phyloP scores from a whole-genome alignment of 1,140 invertebrate genomes.

The Drosophila littoralis region DNA sequence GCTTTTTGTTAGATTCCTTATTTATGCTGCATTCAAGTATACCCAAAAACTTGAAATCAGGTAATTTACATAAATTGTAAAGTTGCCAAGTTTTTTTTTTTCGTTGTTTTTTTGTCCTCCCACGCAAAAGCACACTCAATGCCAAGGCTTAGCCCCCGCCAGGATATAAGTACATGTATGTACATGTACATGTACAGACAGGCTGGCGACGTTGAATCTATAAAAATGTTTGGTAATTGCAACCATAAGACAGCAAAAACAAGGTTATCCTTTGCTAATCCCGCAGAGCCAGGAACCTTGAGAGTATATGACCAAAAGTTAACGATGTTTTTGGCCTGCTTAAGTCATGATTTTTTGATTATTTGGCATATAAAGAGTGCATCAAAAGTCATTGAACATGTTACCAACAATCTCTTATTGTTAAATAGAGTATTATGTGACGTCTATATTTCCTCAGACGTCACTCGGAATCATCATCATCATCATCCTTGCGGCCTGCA shows the following conservation, averaged over 20 bases:
- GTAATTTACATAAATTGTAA: constrained; percentile 57
- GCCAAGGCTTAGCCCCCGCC: constrained; percentile 10
- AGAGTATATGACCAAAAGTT: constrained; percentile 24
- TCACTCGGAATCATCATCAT: not conserved
- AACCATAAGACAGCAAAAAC: not conserved
- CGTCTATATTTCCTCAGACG: constrained; percentile 12
- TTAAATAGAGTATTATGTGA: not conserved
- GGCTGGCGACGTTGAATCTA: constrained; percentile 20
- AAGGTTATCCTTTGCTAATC: not conserved
- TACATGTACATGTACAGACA: constrained; percentile 13
- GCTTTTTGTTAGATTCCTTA: no score
- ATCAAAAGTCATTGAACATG: no score
- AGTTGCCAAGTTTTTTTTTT: constrained; percentile 38
- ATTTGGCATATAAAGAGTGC: no score
- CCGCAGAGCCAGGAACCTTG: constrained; percentile 24
- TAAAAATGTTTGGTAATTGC: constrained; percentile 44
- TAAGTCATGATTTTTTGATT: no score
- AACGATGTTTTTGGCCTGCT: constrained; percentile 32
- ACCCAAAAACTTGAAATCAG: constrained; percentile 6
- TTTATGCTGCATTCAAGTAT: no score
- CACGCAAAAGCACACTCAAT: constrained; percentile 27
- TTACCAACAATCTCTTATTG: no score
- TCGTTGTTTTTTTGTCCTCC: not conserved
- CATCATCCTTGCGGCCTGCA: not conserved
- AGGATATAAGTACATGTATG: constrained; percentile 12